phyloP scores from a whole-genome alignment of 2,113 vertebrate species.

The Mustela nigripes region DNA sequence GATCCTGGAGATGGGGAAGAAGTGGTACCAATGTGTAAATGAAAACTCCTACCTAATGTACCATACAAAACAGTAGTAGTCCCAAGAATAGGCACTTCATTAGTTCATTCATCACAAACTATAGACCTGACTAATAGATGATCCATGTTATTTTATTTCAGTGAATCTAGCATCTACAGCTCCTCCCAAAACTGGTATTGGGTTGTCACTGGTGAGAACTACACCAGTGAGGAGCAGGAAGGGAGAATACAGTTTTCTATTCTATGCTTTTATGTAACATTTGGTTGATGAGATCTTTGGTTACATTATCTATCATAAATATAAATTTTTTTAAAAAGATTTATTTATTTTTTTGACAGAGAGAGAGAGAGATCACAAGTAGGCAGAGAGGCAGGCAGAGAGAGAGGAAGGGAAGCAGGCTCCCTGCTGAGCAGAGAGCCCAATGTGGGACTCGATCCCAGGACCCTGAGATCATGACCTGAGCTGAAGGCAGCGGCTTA shows the following conservation, averaged over 20 bases:
- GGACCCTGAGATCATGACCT: too few species aligned
- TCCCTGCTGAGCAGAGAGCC: too few species aligned
- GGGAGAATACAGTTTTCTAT: background rate
- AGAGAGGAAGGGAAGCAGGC: too few species aligned
- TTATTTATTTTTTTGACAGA: too few species aligned
- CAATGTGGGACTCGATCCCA: too few species aligned
- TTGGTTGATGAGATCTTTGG: background rate
- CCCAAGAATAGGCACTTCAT: background rate
- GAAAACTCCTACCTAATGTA: background rate
- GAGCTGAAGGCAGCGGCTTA: too few species aligned
- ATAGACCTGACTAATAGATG: background rate
- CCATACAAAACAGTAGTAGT: too few species aligned
- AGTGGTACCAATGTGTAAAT: background rate
- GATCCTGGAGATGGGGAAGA: background rate
- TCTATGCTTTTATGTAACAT: background rate
- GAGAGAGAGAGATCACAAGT: too few species aligned
- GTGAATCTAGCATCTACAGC: background rate
- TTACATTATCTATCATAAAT: background rate
- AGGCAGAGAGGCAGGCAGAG: too few species aligned
- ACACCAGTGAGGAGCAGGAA: background rate
- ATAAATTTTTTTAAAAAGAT: background rate
- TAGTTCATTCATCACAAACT: background rate
- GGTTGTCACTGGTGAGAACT: background rate
- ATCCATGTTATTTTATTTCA: background rate
- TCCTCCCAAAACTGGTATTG: background rate